Conservation (phyloP, 2,888 invertebrate genomes). For the Hypselothyrea guttata region DNA sequence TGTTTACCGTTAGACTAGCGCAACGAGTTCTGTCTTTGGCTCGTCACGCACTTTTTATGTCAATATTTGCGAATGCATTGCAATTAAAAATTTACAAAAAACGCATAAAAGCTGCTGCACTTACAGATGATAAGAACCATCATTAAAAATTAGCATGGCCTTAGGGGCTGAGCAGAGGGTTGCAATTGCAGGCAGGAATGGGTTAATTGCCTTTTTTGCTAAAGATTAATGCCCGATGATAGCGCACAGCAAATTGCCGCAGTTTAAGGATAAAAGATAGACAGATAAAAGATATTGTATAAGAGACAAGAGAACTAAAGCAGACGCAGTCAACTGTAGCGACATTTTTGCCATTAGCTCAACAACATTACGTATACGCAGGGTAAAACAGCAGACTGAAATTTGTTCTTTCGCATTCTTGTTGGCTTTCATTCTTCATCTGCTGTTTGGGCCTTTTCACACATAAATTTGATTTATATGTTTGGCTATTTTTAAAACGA, state of each 20-base stretch:
- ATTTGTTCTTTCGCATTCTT: not conserved
- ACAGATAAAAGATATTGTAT: too few relatives aligned
- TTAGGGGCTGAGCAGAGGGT: slow-evolving; percentile 10
- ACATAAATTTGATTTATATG: slow-evolving; percentile 74
- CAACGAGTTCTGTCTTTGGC: not conserved
- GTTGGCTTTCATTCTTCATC: slow-evolving; percentile 4
- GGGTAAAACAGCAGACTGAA: slow-evolving; percentile 2
- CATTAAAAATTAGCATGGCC: slow-evolving; percentile 46
- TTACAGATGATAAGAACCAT: slow-evolving; percentile 20
- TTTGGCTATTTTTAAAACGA: slow-evolving; percentile 58
- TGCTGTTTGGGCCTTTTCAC: slow-evolving; percentile 24
- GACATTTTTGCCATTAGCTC: slow-evolving; percentile 24
- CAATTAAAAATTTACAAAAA: slow-evolving; percentile 61
- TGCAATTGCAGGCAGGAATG: slow-evolving; percentile 15
- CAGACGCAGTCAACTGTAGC: slow-evolving; percentile 11
- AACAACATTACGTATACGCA: slow-evolving; percentile 40
- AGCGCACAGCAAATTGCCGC: slow-evolving; percentile 37
- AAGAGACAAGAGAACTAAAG: too few relatives aligned
- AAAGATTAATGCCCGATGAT: slow-evolving; percentile 37
- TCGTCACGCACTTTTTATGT: slow-evolving; percentile 60
- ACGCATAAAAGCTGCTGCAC: slow-evolving; percentile 3
- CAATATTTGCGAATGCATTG: slow-evolving; percentile 61
- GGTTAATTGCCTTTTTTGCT: slow-evolving; percentile 51
- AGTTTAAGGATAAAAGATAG: slow-evolving; percentile 30
- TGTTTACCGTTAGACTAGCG: not conserved